These are phyloP conservation scores for Carlito syrichta DNA, from an alignment of 2,113 vertebrate species.

Conservation along the genomic window DNA sequence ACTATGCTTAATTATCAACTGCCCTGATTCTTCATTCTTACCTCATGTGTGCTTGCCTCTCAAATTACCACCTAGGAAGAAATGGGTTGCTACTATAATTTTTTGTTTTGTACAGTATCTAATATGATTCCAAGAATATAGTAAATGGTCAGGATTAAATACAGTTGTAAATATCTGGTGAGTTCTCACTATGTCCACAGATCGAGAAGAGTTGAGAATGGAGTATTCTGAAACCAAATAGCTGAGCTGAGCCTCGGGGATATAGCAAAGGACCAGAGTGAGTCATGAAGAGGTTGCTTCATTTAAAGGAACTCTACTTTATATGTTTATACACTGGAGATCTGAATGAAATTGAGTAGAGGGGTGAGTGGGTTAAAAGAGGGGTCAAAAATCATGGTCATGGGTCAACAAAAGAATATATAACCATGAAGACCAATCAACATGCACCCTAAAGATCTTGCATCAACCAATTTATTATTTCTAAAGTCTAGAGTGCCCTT, in stretches of 20 bases:
- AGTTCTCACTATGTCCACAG: neutral
- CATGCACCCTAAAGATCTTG: neutral
- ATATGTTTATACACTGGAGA: neutral
- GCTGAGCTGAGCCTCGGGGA: neutral
- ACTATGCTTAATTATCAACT: neutral
- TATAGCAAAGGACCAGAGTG: neutral
- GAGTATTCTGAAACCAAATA: neutral
- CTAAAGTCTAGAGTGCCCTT: neutral
- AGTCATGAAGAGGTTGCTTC: neutral
- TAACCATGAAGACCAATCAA: neutral
- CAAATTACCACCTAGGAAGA: constrained; percentile 33
- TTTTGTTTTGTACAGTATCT: neutral
- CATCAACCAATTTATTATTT: neutral
- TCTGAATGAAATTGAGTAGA: neutral
- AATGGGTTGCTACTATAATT: neutral
- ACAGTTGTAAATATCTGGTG: neutral
- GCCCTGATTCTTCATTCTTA: neutral
- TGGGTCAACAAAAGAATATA: neutral
- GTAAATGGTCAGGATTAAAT: neutral
- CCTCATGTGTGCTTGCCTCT: neutral
- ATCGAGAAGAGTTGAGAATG: neutral
- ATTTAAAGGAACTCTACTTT: neutral
- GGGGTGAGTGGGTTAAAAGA: neutral
- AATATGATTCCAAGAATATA: neutral
- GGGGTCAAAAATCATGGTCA: neutral